Evolutionary conservation across 1,140 invertebrate genomes (phyloP), one percentile per base, ranked within the genome.

Genomic region (Melipona quadrifasciata): DNA sequence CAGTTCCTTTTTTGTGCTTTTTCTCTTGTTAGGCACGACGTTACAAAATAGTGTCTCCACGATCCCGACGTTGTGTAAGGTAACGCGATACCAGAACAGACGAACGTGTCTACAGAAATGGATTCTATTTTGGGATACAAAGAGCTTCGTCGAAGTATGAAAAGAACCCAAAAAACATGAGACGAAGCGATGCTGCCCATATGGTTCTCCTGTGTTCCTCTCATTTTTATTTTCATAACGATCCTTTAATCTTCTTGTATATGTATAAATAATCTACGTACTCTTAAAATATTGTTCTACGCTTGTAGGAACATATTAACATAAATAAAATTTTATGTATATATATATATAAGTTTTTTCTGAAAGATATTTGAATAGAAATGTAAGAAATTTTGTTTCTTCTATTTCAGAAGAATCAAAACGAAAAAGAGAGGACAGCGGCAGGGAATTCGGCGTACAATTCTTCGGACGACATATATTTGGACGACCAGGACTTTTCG

Each of bases 401-500:
- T 70, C 90, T 88, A 6, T 89, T 47, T 4, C 24, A 94, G 92
- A 94, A 94, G 77, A 93, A 94, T 47, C 91, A 90, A 82, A 93
- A 77, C 84, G 88, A 89, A 57, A 94, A 93, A 72, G 93, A 94
- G 21, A 92, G 92, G 85, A 91, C 92, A 53, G 75, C 91, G 70
- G 91, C 67, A 27, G 78, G 90, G 39, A 91, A 90, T 77, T 89
- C 92, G 65, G 86, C 87, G 51, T 94, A 94, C 85, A 93, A 94
- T 80, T 88, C 93, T 6, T 92, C 91, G 27, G 94, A 95, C 86
- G 95, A 95, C 68, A 88, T 95, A 24, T 95, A 95, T 86, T 91
- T 95, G 21, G 95, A 95, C 85, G 95, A 95, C 80, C 95, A 95
- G 83, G 94, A 94, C 61, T 92, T 88, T 31, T 90, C 94, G 73